A percentile compares a stretch with the other conserved stretches of the same genome.
Evolutionary conservation across 2,113 vertebrate genomes (phyloP).

Genomic region (Tamias sibiricus): DNA sequence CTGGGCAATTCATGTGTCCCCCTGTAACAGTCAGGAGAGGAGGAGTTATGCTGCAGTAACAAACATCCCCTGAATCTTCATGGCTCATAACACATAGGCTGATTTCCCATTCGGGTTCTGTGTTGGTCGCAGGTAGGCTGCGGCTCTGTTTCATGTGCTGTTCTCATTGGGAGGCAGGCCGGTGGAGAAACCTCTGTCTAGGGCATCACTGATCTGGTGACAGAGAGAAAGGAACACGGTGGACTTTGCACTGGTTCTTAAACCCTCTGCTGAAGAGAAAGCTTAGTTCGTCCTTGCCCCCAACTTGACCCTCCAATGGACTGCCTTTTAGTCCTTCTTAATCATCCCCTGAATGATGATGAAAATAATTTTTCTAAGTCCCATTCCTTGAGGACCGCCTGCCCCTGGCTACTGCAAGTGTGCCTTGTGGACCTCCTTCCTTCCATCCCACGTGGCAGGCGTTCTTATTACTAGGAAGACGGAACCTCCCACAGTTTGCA

Average conservation of each 20-base stretch:
- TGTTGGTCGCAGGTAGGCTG: not conserved
- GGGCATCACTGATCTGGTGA: not conserved
- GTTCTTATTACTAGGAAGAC: not conserved
- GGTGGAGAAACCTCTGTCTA: not conserved
- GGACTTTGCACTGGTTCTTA: not conserved
- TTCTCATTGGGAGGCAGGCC: not conserved
- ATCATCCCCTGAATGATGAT: conserved; percentile 2
- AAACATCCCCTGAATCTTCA: not conserved
- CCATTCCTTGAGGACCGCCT: not conserved
- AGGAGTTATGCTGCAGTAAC: not conserved
- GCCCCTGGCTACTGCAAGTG: not conserved
- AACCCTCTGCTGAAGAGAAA: conserved; percentile 1
- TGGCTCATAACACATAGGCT: not conserved
- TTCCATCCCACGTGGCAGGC: not conserved
- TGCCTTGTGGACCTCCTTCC: not conserved
- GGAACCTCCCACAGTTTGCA: not conserved
- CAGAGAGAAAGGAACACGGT: not conserved
- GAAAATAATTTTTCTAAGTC: not conserved
- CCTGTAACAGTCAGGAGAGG: conserved; percentile 13
- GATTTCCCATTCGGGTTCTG: not conserved
- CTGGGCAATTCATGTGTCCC: not conserved
- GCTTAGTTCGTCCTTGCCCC: not conserved
- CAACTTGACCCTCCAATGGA: not conserved
- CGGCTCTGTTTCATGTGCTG: not conserved
- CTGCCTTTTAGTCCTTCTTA: not conserved